phyloP scores from a whole-genome alignment of 2,113 vertebrate genomes.

The Lonchura striata region DNA sequence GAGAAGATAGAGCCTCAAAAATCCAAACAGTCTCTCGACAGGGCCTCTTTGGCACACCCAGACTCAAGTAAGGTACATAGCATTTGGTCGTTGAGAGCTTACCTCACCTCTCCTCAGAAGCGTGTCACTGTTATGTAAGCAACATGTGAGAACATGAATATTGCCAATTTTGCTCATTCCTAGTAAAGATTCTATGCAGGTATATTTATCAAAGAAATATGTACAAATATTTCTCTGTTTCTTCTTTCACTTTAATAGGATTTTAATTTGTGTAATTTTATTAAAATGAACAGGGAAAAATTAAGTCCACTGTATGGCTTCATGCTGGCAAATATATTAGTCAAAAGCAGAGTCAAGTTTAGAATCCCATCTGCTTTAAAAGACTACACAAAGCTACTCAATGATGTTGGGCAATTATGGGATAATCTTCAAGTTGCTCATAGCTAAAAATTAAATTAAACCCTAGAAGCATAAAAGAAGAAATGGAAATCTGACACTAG shows the following conservation, averaged over 20 bases:
- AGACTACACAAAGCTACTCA: neutral
- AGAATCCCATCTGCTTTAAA: neutral
- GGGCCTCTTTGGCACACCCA: neutral
- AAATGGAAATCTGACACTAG: neutral
- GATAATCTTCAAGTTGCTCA: neutral
- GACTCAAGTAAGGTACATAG: neutral
- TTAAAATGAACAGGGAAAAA: neutral
- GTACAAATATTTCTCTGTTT: neutral
- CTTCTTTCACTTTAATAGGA: neutral
- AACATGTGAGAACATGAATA: neutral
- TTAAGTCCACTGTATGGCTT: neutral
- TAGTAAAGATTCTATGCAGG: neutral
- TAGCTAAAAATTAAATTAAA: constrained; percentile 15
- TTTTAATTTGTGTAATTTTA: neutral
- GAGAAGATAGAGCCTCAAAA: neutral
- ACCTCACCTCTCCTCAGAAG: neutral
- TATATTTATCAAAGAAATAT: neutral
- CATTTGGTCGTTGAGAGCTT: neutral
- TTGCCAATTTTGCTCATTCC: neutral
- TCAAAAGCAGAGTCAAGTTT: neutral
- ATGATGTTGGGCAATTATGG: neutral
- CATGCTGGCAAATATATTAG: neutral
- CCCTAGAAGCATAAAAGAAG: neutral
- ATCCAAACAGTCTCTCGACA: neutral
- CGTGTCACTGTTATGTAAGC: accelerated